phyloP scores from a whole-genome alignment of 1,140 invertebrate species.

The Bombyx mandarina region DNA sequence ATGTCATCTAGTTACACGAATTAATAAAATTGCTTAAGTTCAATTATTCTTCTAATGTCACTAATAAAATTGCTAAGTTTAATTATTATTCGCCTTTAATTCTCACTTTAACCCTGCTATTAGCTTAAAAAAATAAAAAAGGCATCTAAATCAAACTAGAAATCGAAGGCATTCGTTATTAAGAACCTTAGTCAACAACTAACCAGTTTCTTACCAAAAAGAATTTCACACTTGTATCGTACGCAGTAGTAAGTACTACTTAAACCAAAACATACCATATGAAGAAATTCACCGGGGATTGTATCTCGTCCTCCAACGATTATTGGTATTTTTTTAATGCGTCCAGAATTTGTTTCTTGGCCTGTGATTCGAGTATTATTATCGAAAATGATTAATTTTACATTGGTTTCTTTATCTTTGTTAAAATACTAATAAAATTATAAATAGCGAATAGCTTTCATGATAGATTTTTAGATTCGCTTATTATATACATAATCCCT shows the following conservation, averaged over 20 bases:
- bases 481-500: background rate
- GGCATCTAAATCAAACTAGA: background rate
- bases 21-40: too few relatives aligned
- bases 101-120: too few relatives aligned
- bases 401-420: too few relatives aligned
- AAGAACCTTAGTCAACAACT: background rate
- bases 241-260: background rate
- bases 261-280: constrained; percentile 6
- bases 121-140: background rate
- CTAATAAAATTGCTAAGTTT: too few relatives aligned
- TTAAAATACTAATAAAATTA: background rate
- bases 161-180: background rate
- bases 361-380: background rate
- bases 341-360: background rate
- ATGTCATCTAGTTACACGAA: background rate
- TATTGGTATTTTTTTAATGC: background rate
- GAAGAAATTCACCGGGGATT: constrained; percentile 14
- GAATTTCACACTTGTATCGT: background rate
- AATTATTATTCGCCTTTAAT: too few relatives aligned
- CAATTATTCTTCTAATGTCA: too few relatives aligned
- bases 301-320: constrained; percentile 10
- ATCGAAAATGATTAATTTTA: background rate
- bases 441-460: background rate
- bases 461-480: background rate
- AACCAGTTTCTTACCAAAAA: background rate